Evolutionary conservation across 2,797 vertebrate species (phyloP), one percentile per base, ranked within the genome.

Genomic region (Acipenser transmontanus): DNA sequence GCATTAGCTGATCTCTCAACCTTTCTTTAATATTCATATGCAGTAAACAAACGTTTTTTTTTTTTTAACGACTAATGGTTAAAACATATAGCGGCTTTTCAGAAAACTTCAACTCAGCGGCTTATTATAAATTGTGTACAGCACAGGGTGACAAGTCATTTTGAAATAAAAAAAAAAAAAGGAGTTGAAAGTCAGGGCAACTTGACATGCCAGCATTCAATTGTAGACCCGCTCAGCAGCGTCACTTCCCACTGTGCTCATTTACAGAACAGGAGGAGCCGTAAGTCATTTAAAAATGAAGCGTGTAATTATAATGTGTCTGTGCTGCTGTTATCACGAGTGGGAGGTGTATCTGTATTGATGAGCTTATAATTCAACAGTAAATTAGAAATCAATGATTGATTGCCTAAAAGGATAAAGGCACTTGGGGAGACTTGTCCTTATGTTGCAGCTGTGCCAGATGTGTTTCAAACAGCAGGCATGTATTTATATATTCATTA

Each of bases 101-200:
- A 34, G 34, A 34, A 34, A 34, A 34, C 34, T 34, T 34, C 34
- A 34, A 34, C 34, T 34, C 34, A 3, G 34, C 34, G 1, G 34
- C 34, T 34, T 34, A 34, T 34, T 34, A 34, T 34, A 34, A 34
- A 34, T 34, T 34, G 34, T 4, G 34, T 34, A 34, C 34, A 34
- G 34, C 34, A 34, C 34, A 34, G 34, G 34, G 4, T 34, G 34
- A 4, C 34, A 34, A 34, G 34, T 34, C 34, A 34, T 4, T 34
- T 34, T 34, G 34, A 34, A 34, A 17, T 1, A 17, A 17, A 17
- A 17, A 17, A 17, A 17, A 17, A 17, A 17, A 17, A 17, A 34
- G 4, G 34, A 34, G 34, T 66, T 34, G 59, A 47, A 56, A 66
- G 49, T 66, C 34, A 57, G 64, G 56, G 64, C 57, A 66, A 66